phyloP scores from a whole-genome alignment of 2,888 invertebrate genomes.

The Norana najaformis region DNA sequence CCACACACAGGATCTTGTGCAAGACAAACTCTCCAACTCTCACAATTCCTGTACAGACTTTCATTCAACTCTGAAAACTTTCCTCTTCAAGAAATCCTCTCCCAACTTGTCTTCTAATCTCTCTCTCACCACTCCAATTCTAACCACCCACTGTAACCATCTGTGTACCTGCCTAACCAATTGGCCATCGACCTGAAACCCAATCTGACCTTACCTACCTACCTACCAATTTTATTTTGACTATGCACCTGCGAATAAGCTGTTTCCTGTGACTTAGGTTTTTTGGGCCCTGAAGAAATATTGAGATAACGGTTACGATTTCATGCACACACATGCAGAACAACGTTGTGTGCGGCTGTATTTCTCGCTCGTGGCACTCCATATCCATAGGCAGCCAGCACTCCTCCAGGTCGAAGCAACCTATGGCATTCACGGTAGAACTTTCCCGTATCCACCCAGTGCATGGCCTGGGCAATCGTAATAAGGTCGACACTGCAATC shows the following conservation, averaged over 20 bases:
- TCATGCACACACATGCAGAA: neutral
- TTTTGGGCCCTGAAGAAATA: neutral
- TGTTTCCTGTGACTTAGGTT: neutral
- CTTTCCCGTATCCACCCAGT: slow-evolving; percentile 63
- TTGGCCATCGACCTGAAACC: neutral
- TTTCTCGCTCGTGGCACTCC: slow-evolving; percentile 45
- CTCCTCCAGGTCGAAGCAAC: slow-evolving; percentile 62
- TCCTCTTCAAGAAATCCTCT: too few relatives aligned
- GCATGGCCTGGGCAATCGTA: slow-evolving; percentile 62
- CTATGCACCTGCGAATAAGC: neutral
- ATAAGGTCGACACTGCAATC: slow-evolving; percentile 51
- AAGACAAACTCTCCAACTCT: too few relatives aligned
- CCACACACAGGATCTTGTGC: too few relatives aligned
- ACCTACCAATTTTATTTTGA: neutral
- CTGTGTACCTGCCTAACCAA: neutral
- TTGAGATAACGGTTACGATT: slow-evolving; percentile 3
- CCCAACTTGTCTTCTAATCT: neutral
- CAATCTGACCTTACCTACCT: neutral
- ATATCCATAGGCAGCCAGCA: slow-evolving; percentile 58
- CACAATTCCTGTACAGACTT: too few relatives aligned
- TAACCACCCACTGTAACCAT: neutral
- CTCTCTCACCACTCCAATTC: neutral
- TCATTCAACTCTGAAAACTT: too few relatives aligned
- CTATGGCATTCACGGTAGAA: slow-evolving; percentile 63
- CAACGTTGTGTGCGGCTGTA: neutral